These are phyloP conservation scores for Pimpla rufipes DNA, from an alignment of 2,888 invertebrate species.

Conservation along the genomic window DNA sequence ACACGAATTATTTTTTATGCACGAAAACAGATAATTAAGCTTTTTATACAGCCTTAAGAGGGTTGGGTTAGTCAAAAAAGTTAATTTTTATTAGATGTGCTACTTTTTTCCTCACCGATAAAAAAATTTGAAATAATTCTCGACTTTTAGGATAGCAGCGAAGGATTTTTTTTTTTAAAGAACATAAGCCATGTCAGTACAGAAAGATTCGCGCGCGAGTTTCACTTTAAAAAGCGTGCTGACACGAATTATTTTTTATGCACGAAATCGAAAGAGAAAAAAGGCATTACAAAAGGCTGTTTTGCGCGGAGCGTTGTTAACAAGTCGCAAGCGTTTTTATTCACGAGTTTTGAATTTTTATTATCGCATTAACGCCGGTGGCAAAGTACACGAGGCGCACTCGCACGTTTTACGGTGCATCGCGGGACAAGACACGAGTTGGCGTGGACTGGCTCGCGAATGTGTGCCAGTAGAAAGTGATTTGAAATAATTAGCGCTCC, in stretches of 20 bases:
- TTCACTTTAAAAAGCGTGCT: constrained; percentile 45
- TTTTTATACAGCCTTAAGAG: too few species aligned
- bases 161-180: too few species aligned
- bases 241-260: constrained; percentile 44
- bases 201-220: constrained; percentile 1
- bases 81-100: too few species aligned
- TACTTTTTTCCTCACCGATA: too few species aligned
- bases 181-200: too few species aligned
- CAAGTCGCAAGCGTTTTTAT: background rate
- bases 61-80: too few species aligned
- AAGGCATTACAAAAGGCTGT: background rate
- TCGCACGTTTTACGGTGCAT: constrained; percentile 30
- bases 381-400: background rate
- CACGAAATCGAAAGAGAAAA: constrained; percentile 6
- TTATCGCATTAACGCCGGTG: background rate
- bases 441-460: constrained; percentile 36
- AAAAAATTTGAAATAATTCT: too few species aligned
- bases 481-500: constrained; percentile 66
- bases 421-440: background rate
- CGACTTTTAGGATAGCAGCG: too few species aligned
- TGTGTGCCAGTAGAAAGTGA: constrained; percentile 71
- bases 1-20: constrained; percentile 40
- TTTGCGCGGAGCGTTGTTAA: background rate
- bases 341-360: background rate
- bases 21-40: too few species aligned